Base-by-base conservation (phyloP, 2,113 vertebrate species). In the Piaya cayana region DNA sequence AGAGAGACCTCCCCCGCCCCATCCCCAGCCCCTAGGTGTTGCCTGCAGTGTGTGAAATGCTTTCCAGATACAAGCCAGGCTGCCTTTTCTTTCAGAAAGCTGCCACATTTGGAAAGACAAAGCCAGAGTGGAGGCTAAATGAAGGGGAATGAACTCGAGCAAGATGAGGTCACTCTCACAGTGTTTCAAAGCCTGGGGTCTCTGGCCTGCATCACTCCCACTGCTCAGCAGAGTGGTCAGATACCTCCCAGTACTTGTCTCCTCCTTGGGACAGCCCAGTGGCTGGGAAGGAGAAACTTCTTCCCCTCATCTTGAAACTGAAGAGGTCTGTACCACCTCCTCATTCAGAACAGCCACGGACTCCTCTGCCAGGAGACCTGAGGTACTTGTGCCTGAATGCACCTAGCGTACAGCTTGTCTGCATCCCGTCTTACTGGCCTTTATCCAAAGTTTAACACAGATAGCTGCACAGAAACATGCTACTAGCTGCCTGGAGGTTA, bases 361-460 rank as follows among this genome's bases (percentile, higher is more conserved):
- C 22, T 8, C 25, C 32, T 36, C 22, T 45, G 34, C 32, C 49
- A 36, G 49, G 63, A 72, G 59, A 22, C 0, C 0, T 18, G 25
- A 37, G 25, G 18, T 59, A 37, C 1, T 0, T 11, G 2, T 16
- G 52, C 52, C 32, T 50, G 58, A 55, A 29, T 7, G 34, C 34
- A 68, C 80, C 84, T 30, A 21, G 37, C 3, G 0, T 17, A 19
- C 58, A 53, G 9, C 49, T 64, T 52, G 22, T 50, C 69, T 55
- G 19, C 2, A 2, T 47, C 56, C 69, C 5, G 0, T 23, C 60
- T 62, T 34, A n/a, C 30, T 0, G 0, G 14, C 22, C 39, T 32
- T 37, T 26, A 13, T 65, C 58, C 62, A 32, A 47, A 59, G 14
- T 16, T 75, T 36, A n/a, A 25, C 30, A 34, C 36, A 32, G 55